These are phyloP conservation scores for Hemiprocne comata DNA, from an alignment of 2,113 vertebrate genomes.

Conservation along the genomic window DNA sequence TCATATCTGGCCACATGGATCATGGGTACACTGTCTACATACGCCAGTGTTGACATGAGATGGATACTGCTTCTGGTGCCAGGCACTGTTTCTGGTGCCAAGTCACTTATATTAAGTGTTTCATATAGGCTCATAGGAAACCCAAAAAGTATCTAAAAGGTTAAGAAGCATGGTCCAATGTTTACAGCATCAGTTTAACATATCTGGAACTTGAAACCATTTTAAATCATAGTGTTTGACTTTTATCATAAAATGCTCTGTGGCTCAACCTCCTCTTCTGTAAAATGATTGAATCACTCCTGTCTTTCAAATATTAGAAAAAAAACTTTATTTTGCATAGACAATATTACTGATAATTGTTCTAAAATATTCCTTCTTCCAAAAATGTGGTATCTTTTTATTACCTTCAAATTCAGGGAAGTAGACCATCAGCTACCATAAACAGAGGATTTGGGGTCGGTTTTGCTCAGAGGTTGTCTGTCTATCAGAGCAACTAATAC, in stretches of 20 bases:
- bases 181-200: not conserved
- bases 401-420: not conserved
- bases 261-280: not conserved
- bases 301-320: not conserved
- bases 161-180: not conserved
- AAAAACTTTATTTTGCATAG: not conserved
- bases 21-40: not conserved
- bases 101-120: not conserved
- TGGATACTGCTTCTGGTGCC: not conserved
- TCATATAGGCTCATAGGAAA: not conserved
- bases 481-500: slow-evolving; percentile 1
- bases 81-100: not conserved
- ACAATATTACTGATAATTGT: not conserved
- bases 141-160: not conserved
- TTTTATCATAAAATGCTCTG: not conserved
- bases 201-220: not conserved
- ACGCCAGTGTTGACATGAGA: not conserved
- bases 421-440: not conserved
- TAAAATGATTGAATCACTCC: not conserved
- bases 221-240: not conserved
- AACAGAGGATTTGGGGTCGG: not conserved
- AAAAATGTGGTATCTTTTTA: not conserved
- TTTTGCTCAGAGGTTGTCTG: not conserved
- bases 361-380: not conserved
- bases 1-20: not conserved